Base-by-base conservation (phyloP, 2,888 invertebrate species). In the Eudemis profundana region DNA sequence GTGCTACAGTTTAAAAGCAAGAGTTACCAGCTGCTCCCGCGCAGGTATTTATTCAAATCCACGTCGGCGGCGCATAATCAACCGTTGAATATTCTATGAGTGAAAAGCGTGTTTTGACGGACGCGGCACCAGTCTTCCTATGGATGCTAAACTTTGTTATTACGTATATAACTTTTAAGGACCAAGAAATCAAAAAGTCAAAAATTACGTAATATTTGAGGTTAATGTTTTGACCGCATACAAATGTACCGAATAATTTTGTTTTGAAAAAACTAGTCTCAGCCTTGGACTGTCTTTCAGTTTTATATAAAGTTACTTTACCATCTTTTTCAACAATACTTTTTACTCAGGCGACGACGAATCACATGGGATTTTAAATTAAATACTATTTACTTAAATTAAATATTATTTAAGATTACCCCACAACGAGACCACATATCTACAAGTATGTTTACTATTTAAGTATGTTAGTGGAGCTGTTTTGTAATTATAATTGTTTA, bases 71-170 rank as follows among this genome's bases (percentile, higher is more conserved):
- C 23, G 63, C 63, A 51, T 67, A 59, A 67, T 67, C 27, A 21
- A 3, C 8, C 36, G 69, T 77, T 81, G 73, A 80, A 82, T 82
- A 82, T 79, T 80, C 73, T 70, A 81, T 78, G 67, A 80, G 78
- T 70, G 77, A 81, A 82, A 82, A 75, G 71, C 68, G 61, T 54
- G 66, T 71, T 70, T 68, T 68, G 66, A 70, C 59, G 61, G 57
- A 56, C 47, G 65, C 54, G 33, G 21, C 15, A 4, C 38, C 2
- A 47, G n/a, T n/a, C 49, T 63, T 63, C 63, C 57, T 49, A 64
- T 50, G 14, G 19, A 47, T 15, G 15, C 14, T 5, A 23, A 33
- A 17, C 44, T 29, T 4, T 50, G n/a, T 14, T 29, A 4, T 38
- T 15, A 17, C n/a, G 8, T 23, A 50, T 50, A n/a, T 36, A 1